phyloP scores from a whole-genome alignment of 2,797 vertebrate species.

The Lacerta bilineata region DNA sequence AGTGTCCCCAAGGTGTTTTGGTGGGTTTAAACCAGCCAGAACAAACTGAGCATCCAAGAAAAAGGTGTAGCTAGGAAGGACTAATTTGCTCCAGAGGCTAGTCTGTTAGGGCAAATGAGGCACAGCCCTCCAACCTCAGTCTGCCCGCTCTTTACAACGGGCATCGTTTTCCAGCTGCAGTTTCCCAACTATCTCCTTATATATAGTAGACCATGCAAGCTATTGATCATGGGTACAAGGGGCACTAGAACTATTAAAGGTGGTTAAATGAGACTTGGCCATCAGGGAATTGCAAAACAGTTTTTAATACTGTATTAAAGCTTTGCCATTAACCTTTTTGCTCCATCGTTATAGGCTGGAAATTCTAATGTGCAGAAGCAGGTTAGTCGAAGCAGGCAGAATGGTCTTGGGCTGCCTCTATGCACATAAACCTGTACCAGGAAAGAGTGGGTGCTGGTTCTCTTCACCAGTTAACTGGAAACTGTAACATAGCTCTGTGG shows the following conservation, averaged over 20 bases:
- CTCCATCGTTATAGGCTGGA: constrained; percentile 65
- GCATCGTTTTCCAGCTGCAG: background rate
- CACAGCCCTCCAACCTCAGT: background rate
- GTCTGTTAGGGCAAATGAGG: too few relatives aligned
- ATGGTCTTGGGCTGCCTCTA: constrained; percentile 39
- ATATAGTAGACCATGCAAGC: constrained; percentile 1
- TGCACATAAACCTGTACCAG: background rate
- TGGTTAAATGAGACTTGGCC: constrained; percentile 50
- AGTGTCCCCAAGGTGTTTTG: background rate
- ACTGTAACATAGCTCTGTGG: background rate
- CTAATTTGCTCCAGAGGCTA: background rate
- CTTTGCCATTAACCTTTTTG: constrained; percentile 62
- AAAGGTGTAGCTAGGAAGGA: background rate
- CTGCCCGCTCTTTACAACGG: background rate
- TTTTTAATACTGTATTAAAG: constrained; percentile 52
- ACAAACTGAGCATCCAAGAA: background rate
- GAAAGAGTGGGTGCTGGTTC: background rate
- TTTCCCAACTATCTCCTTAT: constrained; percentile 1
- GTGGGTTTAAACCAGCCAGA: background rate
- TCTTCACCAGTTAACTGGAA: background rate
- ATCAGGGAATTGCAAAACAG: constrained; percentile 45
- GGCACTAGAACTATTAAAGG: constrained; percentile 40
- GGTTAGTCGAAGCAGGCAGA: constrained; percentile 54
- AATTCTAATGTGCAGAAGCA: constrained; percentile 59
- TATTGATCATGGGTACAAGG: background rate